Evolutionary conservation across 1,140 invertebrate species (phyloP).

Genomic region (Achatina immaculata): DNA sequence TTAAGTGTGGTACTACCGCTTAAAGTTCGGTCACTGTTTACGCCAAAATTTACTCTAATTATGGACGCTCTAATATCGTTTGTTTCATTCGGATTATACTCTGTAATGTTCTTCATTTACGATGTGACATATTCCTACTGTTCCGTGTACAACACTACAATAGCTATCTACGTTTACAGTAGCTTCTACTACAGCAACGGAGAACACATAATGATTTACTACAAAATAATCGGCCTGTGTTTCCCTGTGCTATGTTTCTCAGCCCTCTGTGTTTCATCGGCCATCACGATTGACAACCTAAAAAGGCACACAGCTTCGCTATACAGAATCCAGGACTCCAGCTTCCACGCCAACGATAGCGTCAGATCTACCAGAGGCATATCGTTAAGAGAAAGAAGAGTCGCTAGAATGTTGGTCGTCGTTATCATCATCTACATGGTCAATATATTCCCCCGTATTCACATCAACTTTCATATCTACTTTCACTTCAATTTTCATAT

Average conservation of each 20-base stretch:
- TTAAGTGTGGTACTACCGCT: conserved; percentile 5
- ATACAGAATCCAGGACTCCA: not conserved
- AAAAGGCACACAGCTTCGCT: not conserved
- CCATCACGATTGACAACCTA: not conserved
- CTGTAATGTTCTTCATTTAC: conserved; percentile 22
- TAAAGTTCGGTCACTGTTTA: conserved; percentile 9
- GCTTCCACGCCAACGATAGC: not conserved
- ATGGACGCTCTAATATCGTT: not conserved
- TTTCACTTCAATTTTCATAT: no score
- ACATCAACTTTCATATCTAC: no score
- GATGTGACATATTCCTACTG: not conserved
- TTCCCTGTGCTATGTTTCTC: not conserved
- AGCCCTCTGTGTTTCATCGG: not conserved
- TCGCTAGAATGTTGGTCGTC: not conserved
- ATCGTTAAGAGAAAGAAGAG: not conserved
- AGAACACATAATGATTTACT: not conserved
- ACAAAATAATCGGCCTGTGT: conserved; percentile 1
- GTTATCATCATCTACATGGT: not conserved
- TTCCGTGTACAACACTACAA: conserved; percentile 5
- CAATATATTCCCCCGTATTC: not conserved
- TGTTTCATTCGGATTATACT: not conserved
- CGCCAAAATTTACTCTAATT: conserved; percentile 2
- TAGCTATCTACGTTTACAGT: conserved; percentile 16
- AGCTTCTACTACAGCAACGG: conserved; percentile 10
- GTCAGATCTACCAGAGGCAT: not conserved